Percentiles rank a stretch among this genome's conserved stretches.
Conservation (phyloP, 2,113 vertebrate species). For the Psittacus erithacus region DNA sequence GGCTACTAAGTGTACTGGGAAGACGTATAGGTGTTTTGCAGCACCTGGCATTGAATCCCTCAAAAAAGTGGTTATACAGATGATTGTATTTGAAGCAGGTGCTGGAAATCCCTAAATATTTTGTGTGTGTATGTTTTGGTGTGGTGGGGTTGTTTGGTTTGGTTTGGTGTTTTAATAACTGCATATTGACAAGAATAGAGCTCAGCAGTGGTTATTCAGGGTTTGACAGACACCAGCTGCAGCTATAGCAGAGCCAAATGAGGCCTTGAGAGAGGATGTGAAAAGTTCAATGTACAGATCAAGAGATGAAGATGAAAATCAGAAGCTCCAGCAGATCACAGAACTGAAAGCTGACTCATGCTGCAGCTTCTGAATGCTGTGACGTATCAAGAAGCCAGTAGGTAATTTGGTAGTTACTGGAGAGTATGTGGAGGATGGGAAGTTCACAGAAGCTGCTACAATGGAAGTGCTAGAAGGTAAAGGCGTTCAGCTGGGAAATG, state of each 20-base stretch:
- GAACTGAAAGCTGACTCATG: neutral
- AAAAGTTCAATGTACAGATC: neutral
- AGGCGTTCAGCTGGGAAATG: neutral
- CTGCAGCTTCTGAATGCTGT: neutral
- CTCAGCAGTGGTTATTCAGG: neutral
- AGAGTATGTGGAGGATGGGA: neutral
- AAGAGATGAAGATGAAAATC: neutral
- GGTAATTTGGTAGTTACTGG: neutral
- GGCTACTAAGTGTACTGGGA: neutral
- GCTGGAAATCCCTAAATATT: neutral
- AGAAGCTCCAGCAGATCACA: neutral
- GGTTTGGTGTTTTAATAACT: neutral
- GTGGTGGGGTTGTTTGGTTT: too few relatives aligned
- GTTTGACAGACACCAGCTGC: neutral
- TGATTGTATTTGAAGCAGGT: neutral
- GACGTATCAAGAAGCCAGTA: neutral
- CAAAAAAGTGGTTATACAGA: neutral
- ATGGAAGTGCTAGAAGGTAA: neutral
- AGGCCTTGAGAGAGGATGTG: neutral
- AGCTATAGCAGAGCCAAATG: neutral
- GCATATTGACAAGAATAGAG: neutral
- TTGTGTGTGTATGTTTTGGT: fast-evolving
- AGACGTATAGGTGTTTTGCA: neutral
- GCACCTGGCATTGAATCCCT: neutral
- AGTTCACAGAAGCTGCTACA: neutral